Percentiles rank a stretch among this genome's conserved stretches.
These are phyloP conservation scores for Corythoichthys intestinalis DNA, from an alignment of 2,113 vertebrate species.

Conservation along the genomic window DNA sequence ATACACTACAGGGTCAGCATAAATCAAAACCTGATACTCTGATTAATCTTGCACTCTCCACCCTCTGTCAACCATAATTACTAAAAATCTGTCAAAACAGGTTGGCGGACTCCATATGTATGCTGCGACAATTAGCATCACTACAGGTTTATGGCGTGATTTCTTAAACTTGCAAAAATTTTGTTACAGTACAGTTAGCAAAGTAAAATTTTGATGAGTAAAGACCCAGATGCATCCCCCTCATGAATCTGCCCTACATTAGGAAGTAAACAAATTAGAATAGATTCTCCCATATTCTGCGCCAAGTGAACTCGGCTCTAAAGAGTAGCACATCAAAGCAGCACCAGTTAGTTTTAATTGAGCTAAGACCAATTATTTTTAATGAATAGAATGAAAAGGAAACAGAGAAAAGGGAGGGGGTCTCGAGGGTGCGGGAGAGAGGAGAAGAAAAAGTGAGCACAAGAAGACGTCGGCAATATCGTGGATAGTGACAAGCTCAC, in stretches of 20 bases:
- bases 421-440: constrained; percentile 30
- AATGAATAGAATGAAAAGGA: constrained; percentile 57
- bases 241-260: constrained; percentile 7
- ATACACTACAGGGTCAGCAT: too few species aligned
- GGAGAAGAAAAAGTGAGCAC: not conserved
- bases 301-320: constrained; percentile 3
- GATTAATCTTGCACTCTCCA: too few species aligned
- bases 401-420: constrained; percentile 35
- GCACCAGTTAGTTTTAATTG: constrained; percentile 51
- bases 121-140: too few species aligned
- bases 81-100: too few species aligned
- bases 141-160: too few species aligned
- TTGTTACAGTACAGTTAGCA: not conserved
- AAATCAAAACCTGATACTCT: too few species aligned
- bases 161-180: not conserved
- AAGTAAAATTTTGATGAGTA: not conserved
- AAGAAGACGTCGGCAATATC: not conserved
- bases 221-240: constrained; percentile 9
- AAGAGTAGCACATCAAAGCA: constrained; percentile 51
- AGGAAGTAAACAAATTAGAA: constrained; percentile 28
- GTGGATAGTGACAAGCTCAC: not conserved
- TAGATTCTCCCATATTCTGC: constrained; percentile 21
- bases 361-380: constrained; percentile 68
- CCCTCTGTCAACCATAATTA: too few species aligned
- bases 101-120: too few species aligned